Evolutionary conservation across 1,140 invertebrate species (phyloP).

Genomic region (Tyrophagus putrescentiae): DNA sequence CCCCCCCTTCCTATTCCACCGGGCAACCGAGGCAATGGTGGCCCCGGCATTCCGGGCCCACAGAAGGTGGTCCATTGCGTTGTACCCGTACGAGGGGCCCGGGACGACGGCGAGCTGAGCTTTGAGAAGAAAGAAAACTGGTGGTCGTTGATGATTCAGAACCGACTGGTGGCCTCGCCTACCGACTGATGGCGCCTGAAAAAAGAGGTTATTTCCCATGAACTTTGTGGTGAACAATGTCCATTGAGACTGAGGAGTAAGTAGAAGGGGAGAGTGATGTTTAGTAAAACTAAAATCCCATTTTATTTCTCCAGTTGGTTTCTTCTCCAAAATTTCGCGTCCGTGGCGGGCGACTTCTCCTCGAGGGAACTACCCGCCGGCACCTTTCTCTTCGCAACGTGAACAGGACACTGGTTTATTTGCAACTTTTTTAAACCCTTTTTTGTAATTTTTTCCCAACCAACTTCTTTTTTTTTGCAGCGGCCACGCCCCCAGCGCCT

Average conservation of each 20-base stretch:
- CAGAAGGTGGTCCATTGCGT: constrained; percentile 72
- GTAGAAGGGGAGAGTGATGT: constrained; percentile 32
- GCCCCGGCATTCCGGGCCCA: constrained; percentile 38
- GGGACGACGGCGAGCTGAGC: constrained; percentile 94
- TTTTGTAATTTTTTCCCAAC: no score
- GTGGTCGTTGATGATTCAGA: constrained; percentile 96
- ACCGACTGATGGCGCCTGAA: constrained; percentile 78
- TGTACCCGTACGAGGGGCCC: constrained; percentile 97
- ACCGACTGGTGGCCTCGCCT: constrained; percentile 97
- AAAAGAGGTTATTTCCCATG: constrained; percentile 88
- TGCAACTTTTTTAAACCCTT: neutral
- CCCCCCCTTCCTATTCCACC: no score
- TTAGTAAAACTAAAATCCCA: neutral
- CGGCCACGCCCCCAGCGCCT: no score
- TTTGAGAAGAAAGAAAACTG: constrained; percentile 94
- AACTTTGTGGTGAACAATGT: constrained; percentile 99
- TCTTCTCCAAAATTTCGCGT: constrained; percentile 85
- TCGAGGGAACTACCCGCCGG: constrained; percentile 80
- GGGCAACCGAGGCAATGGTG: no score
- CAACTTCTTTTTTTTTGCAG: no score
- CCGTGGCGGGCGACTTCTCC: constrained; percentile 81
- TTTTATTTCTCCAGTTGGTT: constrained; percentile 66
- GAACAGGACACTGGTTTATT: constrained; percentile 56
- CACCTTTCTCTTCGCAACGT: constrained; percentile 80
- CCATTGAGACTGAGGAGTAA: constrained; percentile 98